Conservation (phyloP, 2,113 vertebrate species). For the Salvelinus namaycush region DNA sequence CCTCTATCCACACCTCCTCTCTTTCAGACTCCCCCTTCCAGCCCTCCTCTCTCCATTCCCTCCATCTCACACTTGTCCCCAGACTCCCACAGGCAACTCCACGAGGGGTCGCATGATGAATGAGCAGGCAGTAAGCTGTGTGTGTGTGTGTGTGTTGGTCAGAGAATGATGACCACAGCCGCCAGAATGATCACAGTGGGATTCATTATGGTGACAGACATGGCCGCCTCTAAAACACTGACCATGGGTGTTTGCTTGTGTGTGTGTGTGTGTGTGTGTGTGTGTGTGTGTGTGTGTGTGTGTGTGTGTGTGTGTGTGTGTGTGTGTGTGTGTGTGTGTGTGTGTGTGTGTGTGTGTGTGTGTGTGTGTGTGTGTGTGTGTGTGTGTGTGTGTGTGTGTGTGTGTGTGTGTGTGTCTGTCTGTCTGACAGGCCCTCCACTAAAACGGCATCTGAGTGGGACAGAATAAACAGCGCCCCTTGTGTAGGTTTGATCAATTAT, state of each 20-base stretch:
- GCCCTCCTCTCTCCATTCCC: conserved; percentile 71
- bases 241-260: conserved; percentile 24
- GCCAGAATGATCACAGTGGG: conserved; percentile 78
- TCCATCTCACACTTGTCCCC: conserved; percentile 73
- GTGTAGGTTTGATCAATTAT: conserved; percentile 96
- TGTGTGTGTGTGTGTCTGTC: neutral
- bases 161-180: conserved; percentile 89
- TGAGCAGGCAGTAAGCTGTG: conserved; percentile 82
- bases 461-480: conserved; percentile 91
- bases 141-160: conserved; percentile 58
- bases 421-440: conserved; percentile 75
- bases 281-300: conserved; percentile 18
- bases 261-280: neutral
- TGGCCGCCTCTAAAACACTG: conserved; percentile 81
- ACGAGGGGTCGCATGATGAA: conserved; percentile 90
- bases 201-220: conserved; percentile 96
- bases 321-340: conserved; percentile 24
- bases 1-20: conserved; percentile 31
- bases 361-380: conserved; percentile 3
- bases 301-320: neutral
- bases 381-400: conserved; percentile 10
- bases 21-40: conserved; percentile 36
- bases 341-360: conserved; percentile 1
- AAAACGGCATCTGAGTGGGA: conserved; percentile 84
- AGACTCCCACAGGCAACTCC: conserved; percentile 85